phyloP scores from a whole-genome alignment of 1,140 invertebrate genomes.

The Portunus trituberculatus region DNA sequence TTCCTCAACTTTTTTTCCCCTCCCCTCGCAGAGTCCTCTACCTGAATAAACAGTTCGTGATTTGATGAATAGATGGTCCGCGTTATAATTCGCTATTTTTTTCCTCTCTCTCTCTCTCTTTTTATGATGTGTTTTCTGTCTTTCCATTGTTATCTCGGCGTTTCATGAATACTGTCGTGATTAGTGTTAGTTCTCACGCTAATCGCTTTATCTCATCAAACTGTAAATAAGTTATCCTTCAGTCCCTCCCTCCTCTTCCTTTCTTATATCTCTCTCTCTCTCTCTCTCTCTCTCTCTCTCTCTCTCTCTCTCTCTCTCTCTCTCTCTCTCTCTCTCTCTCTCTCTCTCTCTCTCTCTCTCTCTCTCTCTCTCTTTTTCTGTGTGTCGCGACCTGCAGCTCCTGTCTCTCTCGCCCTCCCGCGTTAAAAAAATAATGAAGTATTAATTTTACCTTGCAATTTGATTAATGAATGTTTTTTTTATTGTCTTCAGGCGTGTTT shows the following conservation, averaged over 20 bases:
- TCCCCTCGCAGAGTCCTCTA: background rate
- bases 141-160: background rate
- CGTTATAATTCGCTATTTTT: background rate
- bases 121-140: background rate
- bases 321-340: background rate
- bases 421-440: too few species aligned
- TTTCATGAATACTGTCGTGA: background rate
- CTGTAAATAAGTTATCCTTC: constrained; percentile 1
- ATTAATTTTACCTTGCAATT: too few species aligned
- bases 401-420: too few species aligned
- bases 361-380: background rate
- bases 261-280: background rate
- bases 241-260: background rate
- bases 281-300: too few species aligned
- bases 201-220: background rate
- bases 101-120: too few species aligned
- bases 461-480: too few species aligned
- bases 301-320: background rate
- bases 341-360: background rate
- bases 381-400: too few species aligned
- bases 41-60: background rate
- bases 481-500: too few species aligned
- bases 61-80: background rate
- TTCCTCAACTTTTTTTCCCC: background rate
- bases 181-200: background rate